These are phyloP conservation scores for Microctonus brassicae DNA, from an alignment of 2,888 invertebrate genomes.

Conservation along the genomic window DNA sequence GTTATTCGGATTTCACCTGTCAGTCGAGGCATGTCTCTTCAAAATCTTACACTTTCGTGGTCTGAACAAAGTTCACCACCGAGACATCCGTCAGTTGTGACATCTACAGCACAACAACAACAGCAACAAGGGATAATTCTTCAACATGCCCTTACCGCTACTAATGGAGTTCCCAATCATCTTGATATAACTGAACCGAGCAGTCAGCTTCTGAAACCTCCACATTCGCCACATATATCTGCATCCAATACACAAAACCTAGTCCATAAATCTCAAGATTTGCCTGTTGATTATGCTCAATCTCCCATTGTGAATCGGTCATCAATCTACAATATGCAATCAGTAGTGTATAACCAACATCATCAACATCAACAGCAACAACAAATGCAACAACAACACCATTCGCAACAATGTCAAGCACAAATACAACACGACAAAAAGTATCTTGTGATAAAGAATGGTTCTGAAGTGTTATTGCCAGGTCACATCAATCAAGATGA, in stretches of 20 bases:
- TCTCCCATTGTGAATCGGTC: slow-evolving; percentile 41
- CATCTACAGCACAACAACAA: slow-evolving; percentile 63
- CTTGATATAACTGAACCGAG: slow-evolving; percentile 59
- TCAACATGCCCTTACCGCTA: slow-evolving; percentile 69
- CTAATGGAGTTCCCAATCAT: slow-evolving; percentile 61
- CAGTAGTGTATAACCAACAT: slow-evolving; percentile 58
- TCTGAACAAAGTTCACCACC: slow-evolving; percentile 64
- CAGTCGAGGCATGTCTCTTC: slow-evolving; percentile 57
- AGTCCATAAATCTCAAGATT: slow-evolving; percentile 60
- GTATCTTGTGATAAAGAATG: slow-evolving; percentile 75
- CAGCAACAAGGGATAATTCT: slow-evolving; percentile 67
- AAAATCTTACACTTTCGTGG: slow-evolving; percentile 59
- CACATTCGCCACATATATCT: slow-evolving; percentile 60
- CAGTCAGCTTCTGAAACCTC: slow-evolving; percentile 57
- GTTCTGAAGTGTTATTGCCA: slow-evolving; percentile 56
- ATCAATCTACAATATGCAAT: slow-evolving; percentile 42
- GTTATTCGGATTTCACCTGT: slow-evolving; percentile 88
- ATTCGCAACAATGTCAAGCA: slow-evolving; percentile 55
- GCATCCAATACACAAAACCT: slow-evolving; percentile 58
- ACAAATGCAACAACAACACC: slow-evolving; percentile 49
- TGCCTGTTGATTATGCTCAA: slow-evolving; percentile 63
- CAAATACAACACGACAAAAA: slow-evolving; percentile 73
- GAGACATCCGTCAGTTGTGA: slow-evolving; percentile 65
- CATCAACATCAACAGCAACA: slow-evolving; percentile 59
- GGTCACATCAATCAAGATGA: slow-evolving; percentile 70